These are phyloP conservation scores for Dendronephthya gigantea DNA, from an alignment of 64 coral and sea anemone genomes.

Conservation along the genomic window DNA sequence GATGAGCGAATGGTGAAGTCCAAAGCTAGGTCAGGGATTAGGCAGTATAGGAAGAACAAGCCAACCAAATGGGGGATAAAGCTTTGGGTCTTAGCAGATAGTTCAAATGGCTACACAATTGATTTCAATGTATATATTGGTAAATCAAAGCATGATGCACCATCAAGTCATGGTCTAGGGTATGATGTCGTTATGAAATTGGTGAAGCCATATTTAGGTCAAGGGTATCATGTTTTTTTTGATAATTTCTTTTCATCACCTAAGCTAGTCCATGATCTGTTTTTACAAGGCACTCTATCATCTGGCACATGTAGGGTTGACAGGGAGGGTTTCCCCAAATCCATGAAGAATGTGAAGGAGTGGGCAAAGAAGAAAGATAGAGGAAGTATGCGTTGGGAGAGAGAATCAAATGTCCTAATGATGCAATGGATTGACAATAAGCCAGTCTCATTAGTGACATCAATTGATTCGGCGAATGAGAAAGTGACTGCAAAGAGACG, in stretches of 20 bases:
- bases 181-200: conserved; percentile 16
- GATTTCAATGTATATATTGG: conserved; percentile 5
- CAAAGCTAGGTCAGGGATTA: neutral
- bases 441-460: neutral
- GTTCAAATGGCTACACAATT: neutral
- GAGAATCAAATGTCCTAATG: neutral
- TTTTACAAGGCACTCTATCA: neutral
- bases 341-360: neutral
- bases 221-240: conserved; percentile 13
- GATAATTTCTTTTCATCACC: neutral
- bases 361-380: neutral
- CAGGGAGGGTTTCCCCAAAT: neutral
- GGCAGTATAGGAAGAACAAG: neutral
- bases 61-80: neutral
- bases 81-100: neutral
- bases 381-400: neutral
- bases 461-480: neutral
- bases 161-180: neutral
- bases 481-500: neutral
- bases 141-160: neutral
- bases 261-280: neutral
- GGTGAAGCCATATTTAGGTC: neutral
- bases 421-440: neutral
- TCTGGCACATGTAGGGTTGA: neutral
- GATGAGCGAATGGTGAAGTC: conserved; percentile 6